These are phyloP conservation scores for Phrynocephalus versicolor DNA, from an alignment of 2,113 vertebrate genomes.

Conservation along the genomic window DNA sequence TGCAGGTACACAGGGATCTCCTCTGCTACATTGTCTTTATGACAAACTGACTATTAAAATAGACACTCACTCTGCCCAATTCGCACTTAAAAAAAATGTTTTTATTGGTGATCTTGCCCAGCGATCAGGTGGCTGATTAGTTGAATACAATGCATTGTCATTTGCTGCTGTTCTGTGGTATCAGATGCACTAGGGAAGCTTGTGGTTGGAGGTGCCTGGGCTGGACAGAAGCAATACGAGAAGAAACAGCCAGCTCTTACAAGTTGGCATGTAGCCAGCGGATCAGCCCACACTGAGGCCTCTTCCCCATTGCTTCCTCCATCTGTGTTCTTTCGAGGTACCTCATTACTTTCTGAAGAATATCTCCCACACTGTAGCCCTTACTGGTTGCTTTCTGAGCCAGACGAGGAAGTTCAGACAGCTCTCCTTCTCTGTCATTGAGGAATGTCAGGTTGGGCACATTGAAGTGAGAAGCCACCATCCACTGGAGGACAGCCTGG, in stretches of 20 bases:
- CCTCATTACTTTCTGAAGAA: slow-evolving; percentile 69
- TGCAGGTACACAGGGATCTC: neutral
- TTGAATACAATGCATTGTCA: slow-evolving; percentile 21
- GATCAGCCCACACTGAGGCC: slow-evolving; percentile 60
- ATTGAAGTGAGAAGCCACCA: slow-evolving; percentile 67
- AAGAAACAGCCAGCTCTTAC: slow-evolving; percentile 46
- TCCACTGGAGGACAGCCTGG: slow-evolving; percentile 70
- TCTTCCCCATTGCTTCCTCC: slow-evolving; percentile 63
- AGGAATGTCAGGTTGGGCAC: slow-evolving; percentile 68
- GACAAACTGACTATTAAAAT: slow-evolving; percentile 25
- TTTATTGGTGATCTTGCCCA: slow-evolving; percentile 57
- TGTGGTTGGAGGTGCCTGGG: neutral
- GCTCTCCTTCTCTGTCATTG: slow-evolving; percentile 62
- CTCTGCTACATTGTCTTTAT: no score
- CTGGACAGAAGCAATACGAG: slow-evolving; percentile 40
- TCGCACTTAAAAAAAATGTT: slow-evolving; percentile 25
- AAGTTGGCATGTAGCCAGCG: slow-evolving; percentile 67
- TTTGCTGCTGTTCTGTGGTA: neutral
- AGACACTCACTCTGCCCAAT: neutral
- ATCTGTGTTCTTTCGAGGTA: slow-evolving; percentile 63
- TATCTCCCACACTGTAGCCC: slow-evolving; percentile 64
- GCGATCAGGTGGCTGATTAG: slow-evolving; percentile 28
- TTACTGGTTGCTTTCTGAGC: slow-evolving; percentile 67
- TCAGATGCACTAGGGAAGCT: neutral
- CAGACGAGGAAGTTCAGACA: slow-evolving; percentile 65